Evolutionary conservation across 2,797 vertebrate genomes (phyloP).

Genomic region (Pseudochaenichthys georgianus): DNA sequence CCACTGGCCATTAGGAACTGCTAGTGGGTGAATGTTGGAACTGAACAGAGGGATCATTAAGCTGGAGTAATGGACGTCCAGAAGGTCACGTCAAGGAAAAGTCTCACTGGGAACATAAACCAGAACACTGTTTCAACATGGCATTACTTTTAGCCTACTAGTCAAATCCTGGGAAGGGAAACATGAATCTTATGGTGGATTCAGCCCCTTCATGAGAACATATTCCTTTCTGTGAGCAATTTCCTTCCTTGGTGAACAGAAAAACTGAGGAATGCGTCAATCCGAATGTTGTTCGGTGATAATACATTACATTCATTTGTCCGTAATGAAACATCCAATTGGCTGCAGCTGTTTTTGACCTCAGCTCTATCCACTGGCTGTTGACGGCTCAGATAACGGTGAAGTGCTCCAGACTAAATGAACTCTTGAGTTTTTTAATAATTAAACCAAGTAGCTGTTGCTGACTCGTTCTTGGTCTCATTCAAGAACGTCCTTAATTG

Average conservation of each 20-base stretch:
- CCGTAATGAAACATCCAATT: conserved; percentile 4
- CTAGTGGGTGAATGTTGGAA: conserved; percentile 25
- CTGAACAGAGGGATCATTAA: conserved; percentile 37
- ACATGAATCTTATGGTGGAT: conserved; percentile 10
- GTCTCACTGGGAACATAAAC: conserved; percentile 13
- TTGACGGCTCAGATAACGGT: conserved; percentile 32
- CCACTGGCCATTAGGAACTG: conserved; percentile 6
- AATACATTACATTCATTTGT: conserved; percentile 3
- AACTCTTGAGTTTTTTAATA: conserved; percentile 36
- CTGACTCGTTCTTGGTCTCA: conserved; percentile 14
- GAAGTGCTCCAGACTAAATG: conserved; percentile 35
- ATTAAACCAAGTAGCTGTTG: conserved; percentile 11
- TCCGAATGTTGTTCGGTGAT: conserved; percentile 1
- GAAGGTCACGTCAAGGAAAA: conserved; percentile 37
- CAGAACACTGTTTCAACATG: conserved; percentile 7
- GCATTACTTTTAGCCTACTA: background rate
- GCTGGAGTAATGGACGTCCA: conserved; percentile 25
- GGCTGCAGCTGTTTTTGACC: conserved; percentile 9
- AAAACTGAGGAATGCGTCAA: background rate
- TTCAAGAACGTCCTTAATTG: conserved; percentile 54
- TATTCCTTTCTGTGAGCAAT: background rate
- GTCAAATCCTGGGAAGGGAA: conserved; percentile 1
- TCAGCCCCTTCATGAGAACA: background rate
- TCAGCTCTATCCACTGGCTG: conserved; percentile 25
- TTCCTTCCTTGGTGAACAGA: background rate